Evolutionary conservation across 1,140 invertebrate species (phyloP).

Genomic region (Bombus impatiens): DNA sequence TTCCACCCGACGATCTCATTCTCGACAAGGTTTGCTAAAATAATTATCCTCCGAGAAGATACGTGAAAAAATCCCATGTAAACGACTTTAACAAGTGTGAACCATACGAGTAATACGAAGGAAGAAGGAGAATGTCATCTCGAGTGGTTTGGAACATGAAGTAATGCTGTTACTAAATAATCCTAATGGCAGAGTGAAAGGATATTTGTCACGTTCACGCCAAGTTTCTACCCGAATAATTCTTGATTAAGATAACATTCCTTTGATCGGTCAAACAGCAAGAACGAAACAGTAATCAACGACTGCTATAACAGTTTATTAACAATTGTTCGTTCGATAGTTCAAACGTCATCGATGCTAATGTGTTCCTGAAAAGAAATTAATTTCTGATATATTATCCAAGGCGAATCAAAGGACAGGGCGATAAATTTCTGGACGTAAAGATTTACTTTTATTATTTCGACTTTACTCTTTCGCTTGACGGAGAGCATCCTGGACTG

Average conservation of each 20-base stretch:
- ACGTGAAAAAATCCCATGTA: not conserved
- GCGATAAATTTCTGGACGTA: not conserved
- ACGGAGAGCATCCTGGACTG: not conserved
- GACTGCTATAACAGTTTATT: not conserved
- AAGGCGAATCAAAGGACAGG: not conserved
- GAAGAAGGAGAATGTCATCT: not conserved
- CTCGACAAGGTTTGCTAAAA: not conserved
- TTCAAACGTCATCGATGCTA: not conserved
- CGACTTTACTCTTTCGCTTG: not conserved
- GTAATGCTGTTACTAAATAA: not conserved
- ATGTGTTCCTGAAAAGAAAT: too few relatives aligned
- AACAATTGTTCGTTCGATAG: not conserved
- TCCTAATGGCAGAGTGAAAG: constrained; percentile 24
- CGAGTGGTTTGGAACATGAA: not conserved
- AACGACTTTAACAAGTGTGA: constrained; percentile 16
- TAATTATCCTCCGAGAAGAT: not conserved
- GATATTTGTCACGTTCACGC: not conserved
- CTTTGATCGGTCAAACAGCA: not conserved
- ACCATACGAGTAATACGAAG: not conserved
- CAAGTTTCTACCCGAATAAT: constrained; percentile 6
- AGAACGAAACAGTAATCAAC: not conserved
- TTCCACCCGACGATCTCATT: not conserved
- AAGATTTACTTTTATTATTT: not conserved
- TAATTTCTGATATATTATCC: not conserved
- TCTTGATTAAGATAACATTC: constrained; percentile 29